Evolutionary conservation across 2,888 invertebrate genomes (phyloP), one percentile per base, ranked within the genome.

Genomic region (Anoplius nigerrimus): DNA sequence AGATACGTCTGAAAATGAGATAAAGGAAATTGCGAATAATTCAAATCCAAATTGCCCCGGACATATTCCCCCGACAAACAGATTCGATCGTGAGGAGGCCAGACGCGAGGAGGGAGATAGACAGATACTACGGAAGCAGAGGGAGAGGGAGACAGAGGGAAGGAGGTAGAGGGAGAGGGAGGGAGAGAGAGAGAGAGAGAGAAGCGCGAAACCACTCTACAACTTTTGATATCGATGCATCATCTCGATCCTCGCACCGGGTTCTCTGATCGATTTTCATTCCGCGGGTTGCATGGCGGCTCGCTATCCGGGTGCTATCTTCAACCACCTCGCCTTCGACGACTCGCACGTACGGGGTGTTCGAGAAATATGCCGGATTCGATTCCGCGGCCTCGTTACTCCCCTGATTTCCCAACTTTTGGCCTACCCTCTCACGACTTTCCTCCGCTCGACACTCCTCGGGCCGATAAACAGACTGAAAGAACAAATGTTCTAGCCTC

Each of bases 191-290:
- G 42, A 48, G 63, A 76, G 75, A 65, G 74, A 69, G 76, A 76
- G 77, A 34, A 77, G 83, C 81, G 82, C 80, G 84, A 86, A 87
- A 86, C 84, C 84, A 86, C 86, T 87, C 87, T 81, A 79, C 86
- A 84, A 85, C 84, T 87, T 84, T 86, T 85, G 84, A 87, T 88
- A 88, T 88, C 88, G 86, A 88, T 86, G 88, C 87, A 88, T 88
- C 88, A 88, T 88, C 88, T 87, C 86, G 83, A 85, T 86, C 81
- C 85, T 83, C 82, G 83, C 81, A 79, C 82, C 81, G 81, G 79
- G 74, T 79, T 81, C 82, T 79, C 82, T 86, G 87, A 87, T 88
- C 88, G 88, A 88, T 88, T 87, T 88, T 86, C 87, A 87, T 87
- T 88, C 85, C 86, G 81, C 82, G 83, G 81, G 78, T 86, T 85